Evolutionary conservation across 2,113 vertebrate genomes (phyloP), one percentile per base, ranked within the genome.

Genomic region (Microcebus jonahi): DNA sequence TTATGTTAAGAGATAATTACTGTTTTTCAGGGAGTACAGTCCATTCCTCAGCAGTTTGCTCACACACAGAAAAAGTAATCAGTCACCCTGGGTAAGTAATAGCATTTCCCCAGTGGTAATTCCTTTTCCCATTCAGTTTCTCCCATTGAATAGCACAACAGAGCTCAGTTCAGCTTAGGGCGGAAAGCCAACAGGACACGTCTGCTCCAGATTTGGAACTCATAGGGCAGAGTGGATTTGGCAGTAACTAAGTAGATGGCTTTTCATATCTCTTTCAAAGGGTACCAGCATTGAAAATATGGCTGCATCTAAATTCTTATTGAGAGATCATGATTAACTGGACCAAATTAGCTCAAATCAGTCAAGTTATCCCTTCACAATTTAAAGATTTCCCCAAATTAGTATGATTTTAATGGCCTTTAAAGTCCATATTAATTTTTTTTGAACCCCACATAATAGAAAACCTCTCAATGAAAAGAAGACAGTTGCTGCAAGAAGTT

Each of bases 361-460:
- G 76, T 71, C 55, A 88, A 84, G 75, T 17, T 80, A 88, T 80
- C 42, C 15, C 76, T 75, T 89, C 17, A 88, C 36, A 96, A 89
- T 67, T 79, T 45, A 89, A 80, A 57, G 29, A 2, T 50, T 76
- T 13, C n/a, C 34, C 53, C 1, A 53, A 70, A 94, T 20, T 42
- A 89, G 48, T 73, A 59, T 86, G 94, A 94, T 34, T 94, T 97
- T 88, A 75, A 36, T 55, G 77, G 11, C 42, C 75, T 96, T 97
- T 94, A 86, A 97, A 97, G 83, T 68, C 61, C 15, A 96, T 70
- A 95, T 85, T 55, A 92, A 79, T 36, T 93, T 98, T 95, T 95
- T 75, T 96, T 96, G 94, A 92, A 90, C 15, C 34, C 77, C 88
- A 94, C 75, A 79, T 79, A 97, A 95, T 75, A 95, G 86, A 96